phyloP scores from a whole-genome alignment of 2,113 vertebrate species.

The Muntiacus reevesi region DNA sequence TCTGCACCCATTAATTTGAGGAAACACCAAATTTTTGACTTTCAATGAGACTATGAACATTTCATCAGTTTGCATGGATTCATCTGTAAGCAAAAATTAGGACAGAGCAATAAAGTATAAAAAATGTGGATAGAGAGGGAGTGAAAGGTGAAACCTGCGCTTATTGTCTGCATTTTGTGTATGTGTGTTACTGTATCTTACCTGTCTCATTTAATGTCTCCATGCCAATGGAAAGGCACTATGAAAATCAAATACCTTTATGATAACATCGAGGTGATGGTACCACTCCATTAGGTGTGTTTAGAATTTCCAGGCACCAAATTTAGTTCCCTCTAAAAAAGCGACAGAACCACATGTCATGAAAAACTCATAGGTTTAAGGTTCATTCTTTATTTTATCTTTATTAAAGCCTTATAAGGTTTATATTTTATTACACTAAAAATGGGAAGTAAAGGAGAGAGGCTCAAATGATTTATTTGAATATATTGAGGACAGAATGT shows the following conservation, averaged over 20 bases:
- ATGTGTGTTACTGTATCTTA: neutral
- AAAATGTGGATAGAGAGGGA: neutral
- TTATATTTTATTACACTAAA: conserved; percentile 46
- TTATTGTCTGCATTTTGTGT: neutral
- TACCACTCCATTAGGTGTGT: neutral
- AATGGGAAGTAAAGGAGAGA: conserved; percentile 39
- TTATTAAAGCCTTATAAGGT: conserved; percentile 27
- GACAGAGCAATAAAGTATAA: neutral
- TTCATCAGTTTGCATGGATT: conserved; percentile 13
- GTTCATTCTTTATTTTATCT: conserved; percentile 27
- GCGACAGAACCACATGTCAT: neutral
- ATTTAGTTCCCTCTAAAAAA: neutral
- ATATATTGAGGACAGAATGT: conserved; percentile 5
- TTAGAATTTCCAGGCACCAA: neutral
- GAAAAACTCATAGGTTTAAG: neutral
- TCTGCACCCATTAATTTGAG: conserved; percentile 44
- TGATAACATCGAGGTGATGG: neutral
- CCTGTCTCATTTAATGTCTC: neutral
- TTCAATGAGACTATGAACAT: conserved; percentile 34
- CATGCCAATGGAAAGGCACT: neutral
- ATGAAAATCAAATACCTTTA: neutral
- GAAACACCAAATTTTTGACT: conserved; percentile 35
- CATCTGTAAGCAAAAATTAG: conserved; percentile 48
- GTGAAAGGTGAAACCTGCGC: neutral
- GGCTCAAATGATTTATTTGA: conserved; percentile 5